phyloP scores from a whole-genome alignment of 37 sponge, comb jelly and placozoan genomes.

The Eunapius fragilis region DNA sequence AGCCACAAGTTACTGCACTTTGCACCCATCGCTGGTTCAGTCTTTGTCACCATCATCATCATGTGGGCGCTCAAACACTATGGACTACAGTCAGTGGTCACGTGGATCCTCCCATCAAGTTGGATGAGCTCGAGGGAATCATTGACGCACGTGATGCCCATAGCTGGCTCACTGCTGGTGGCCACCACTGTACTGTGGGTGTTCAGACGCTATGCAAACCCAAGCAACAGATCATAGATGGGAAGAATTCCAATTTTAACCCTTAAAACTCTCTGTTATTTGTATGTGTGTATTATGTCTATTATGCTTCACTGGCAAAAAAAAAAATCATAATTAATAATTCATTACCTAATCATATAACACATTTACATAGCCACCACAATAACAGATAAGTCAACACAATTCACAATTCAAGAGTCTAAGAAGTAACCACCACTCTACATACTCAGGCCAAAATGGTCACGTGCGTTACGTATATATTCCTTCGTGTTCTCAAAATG shows the following conservation, averaged over 20 bases:
- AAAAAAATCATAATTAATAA: too few relatives aligned
- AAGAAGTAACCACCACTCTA: not conserved
- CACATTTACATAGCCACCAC: not conserved
- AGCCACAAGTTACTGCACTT: not conserved
- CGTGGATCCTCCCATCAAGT: not conserved
- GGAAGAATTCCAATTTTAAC: not conserved
- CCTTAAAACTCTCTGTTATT: not conserved
- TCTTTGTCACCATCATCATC: constrained; percentile 31
- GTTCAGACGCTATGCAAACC: not conserved
- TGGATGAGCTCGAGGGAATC: not conserved
- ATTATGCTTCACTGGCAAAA: too few relatives aligned
- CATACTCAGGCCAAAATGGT: not conserved
- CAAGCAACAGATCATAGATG: not conserved
- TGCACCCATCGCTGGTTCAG: constrained; percentile 22
- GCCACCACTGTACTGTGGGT: not conserved
- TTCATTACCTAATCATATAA: too few relatives aligned
- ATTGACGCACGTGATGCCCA: not conserved
- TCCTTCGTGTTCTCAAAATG: constrained; percentile 90
- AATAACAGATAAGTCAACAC: not conserved
- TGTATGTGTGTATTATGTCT: not conserved
- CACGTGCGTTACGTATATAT: constrained; percentile 65
- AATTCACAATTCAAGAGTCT: not conserved
- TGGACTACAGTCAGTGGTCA: not conserved
- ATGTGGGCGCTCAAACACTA: constrained; percentile 1
- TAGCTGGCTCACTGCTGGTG: not conserved